Conservation (phyloP, 2,888 invertebrate species). For the Linyphia triangularis region DNA sequence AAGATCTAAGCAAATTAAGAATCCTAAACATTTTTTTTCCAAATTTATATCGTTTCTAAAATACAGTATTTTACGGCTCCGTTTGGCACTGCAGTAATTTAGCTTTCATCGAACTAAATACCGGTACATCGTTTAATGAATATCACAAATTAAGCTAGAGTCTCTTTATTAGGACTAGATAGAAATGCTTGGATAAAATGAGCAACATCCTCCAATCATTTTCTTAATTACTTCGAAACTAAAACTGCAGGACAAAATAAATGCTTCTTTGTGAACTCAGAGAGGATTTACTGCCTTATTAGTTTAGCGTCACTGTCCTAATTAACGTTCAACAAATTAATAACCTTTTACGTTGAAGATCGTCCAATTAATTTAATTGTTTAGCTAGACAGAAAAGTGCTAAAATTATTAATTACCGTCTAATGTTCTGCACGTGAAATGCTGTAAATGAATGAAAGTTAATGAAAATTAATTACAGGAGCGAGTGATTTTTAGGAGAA, state of each 20-base stretch:
- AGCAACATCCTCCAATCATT: background rate
- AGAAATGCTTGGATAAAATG: background rate
- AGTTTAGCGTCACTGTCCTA: slow-evolving; percentile 34
- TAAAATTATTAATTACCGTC: slow-evolving; percentile 63
- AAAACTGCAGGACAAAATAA: background rate
- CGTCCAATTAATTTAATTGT: slow-evolving; percentile 65
- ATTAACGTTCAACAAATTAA: slow-evolving; percentile 63
- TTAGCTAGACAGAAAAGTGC: slow-evolving; percentile 44
- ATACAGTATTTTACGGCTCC: too few relatives aligned
- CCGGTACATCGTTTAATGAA: background rate
- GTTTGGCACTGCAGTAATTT: too few relatives aligned
- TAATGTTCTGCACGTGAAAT: slow-evolving; percentile 43
- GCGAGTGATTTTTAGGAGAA: background rate
- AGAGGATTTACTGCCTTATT: slow-evolving; percentile 8
- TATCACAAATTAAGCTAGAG: slow-evolving; percentile 3
- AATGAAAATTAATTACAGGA: slow-evolving; percentile 52
- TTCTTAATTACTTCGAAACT: slow-evolving; percentile 32
- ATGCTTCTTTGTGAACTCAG: background rate
- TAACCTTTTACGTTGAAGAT: slow-evolving; percentile 65
- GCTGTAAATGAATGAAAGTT: slow-evolving; percentile 3
- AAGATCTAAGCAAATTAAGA: too few relatives aligned
- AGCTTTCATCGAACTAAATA: background rate
- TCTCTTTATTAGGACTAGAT: background rate
- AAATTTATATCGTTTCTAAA: too few relatives aligned
- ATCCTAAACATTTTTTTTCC: too few relatives aligned